Conservation (phyloP, 2,113 vertebrate species). For the Percina caprodes region DNA sequence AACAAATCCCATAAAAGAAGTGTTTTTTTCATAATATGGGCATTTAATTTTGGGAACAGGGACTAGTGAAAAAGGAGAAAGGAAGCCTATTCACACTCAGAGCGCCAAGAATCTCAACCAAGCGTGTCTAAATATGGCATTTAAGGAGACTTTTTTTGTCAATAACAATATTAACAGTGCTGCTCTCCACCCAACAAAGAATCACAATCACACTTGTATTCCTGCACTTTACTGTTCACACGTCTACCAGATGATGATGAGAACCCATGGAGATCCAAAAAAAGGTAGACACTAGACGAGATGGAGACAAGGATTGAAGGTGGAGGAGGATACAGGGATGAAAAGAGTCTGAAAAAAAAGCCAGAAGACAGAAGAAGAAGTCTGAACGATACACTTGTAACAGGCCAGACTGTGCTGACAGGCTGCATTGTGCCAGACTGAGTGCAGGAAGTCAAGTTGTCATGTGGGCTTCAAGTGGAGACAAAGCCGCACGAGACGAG, state of each 20-base stretch:
- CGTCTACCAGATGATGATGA: too few species aligned
- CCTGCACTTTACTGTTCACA: not conserved
- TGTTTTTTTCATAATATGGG: too few species aligned
- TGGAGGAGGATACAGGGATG: not conserved
- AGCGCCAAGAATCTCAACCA: too few species aligned
- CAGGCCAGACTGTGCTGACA: conserved; percentile 16
- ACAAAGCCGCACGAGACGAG: conserved; percentile 46
- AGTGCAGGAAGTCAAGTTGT: conserved; percentile 53
- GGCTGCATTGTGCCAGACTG: conserved; percentile 31
- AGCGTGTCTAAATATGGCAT: too few species aligned
- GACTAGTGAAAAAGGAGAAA: too few species aligned
- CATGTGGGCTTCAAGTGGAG: conserved; percentile 44
- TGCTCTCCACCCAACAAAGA: too few species aligned
- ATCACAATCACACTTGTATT: too few species aligned
- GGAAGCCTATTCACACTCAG: too few species aligned
- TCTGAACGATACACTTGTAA: not conserved
- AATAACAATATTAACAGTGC: too few species aligned
- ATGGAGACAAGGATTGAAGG: not conserved
- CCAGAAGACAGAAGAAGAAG: not conserved
- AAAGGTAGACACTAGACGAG: not conserved
- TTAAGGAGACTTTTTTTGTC: too few species aligned
- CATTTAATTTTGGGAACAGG: too few species aligned
- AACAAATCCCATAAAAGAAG: too few species aligned
- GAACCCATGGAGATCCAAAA: not conserved
- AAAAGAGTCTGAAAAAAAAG: not conserved